Evolutionary conservation across 2,113 vertebrate genomes (phyloP).

Genomic region (Dascyllus trimaculatus): DNA sequence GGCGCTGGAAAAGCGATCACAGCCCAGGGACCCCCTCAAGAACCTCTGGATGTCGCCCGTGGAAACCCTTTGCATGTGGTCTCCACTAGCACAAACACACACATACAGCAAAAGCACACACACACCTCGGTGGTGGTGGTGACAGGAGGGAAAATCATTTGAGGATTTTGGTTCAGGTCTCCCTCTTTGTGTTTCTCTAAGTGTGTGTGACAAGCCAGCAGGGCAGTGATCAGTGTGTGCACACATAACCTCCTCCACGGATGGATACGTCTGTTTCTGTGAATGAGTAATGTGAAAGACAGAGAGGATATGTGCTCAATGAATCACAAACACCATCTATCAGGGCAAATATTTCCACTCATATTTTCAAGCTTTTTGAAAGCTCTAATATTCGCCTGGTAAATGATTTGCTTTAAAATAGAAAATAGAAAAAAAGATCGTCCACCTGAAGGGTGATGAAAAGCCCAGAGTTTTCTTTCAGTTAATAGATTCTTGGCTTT

Average conservation of each 20-base stretch:
- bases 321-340: slow-evolving; percentile 53
- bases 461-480: neutral
- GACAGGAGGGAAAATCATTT: slow-evolving; percentile 78
- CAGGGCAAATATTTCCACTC: slow-evolving; percentile 40
- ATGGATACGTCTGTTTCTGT: slow-evolving; percentile 52
- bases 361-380: slow-evolving; percentile 23
- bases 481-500: neutral
- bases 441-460: neutral
- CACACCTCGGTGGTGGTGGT: slow-evolving; percentile 22
- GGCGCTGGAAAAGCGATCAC: slow-evolving; percentile 78
- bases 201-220: slow-evolving; percentile 78
- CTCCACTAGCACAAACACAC: slow-evolving; percentile 48
- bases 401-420: neutral
- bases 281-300: slow-evolving; percentile 60
- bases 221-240: slow-evolving; percentile 49
- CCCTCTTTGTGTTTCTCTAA: slow-evolving; percentile 82
- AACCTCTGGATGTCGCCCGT: slow-evolving; percentile 70
- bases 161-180: slow-evolving; percentile 63
- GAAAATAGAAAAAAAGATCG: neutral
- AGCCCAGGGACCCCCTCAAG: slow-evolving; percentile 37
- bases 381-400: neutral
- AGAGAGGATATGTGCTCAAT: slow-evolving; percentile 57
- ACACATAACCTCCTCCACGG: slow-evolving; percentile 57
- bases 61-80: slow-evolving; percentile 79
- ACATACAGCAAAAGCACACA: slow-evolving; percentile 20